Conservation (phyloP, 1,140 invertebrate genomes). For the Plutomurus gul region DNA sequence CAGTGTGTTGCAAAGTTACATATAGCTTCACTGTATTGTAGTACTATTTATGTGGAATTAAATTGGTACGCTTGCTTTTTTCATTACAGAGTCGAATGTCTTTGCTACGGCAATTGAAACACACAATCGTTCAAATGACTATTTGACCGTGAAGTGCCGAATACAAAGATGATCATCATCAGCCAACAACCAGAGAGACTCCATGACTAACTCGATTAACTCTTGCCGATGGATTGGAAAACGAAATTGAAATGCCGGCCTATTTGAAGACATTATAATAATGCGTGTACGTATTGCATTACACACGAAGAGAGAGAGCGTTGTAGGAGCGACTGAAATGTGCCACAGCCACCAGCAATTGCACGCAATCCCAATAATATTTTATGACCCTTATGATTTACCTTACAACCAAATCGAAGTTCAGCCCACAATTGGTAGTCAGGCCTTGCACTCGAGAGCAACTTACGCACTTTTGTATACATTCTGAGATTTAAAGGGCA, state of each 20-base stretch:
- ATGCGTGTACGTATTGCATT: no score
- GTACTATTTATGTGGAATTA: no score
- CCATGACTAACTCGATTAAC: constrained; percentile 32
- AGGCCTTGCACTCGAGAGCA: no score
- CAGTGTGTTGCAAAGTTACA: neutral
- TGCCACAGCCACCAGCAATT: constrained; percentile 10
- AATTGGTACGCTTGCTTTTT: no score
- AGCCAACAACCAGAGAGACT: no score
- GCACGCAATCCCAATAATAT: constrained; percentile 28
- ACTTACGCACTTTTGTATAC: no score
- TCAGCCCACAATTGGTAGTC: neutral
- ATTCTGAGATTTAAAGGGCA: no score
- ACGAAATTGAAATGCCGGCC: constrained; percentile 26
- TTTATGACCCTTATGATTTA: constrained; percentile 30
- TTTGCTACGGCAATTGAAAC: neutral
- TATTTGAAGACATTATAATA: neutral
- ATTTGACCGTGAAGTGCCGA: constrained; percentile 7
- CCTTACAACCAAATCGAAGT: constrained; percentile 15
- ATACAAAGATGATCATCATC: neutral
- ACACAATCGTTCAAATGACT: neutral
- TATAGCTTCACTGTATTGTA: neutral
- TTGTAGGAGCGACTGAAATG: neutral
- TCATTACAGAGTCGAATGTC: no score
- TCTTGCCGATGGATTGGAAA: constrained; percentile 40
- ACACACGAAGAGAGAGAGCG: no score